phyloP scores from a whole-genome alignment of 2,797 vertebrate species.

The Oreochromis grahami region DNA sequence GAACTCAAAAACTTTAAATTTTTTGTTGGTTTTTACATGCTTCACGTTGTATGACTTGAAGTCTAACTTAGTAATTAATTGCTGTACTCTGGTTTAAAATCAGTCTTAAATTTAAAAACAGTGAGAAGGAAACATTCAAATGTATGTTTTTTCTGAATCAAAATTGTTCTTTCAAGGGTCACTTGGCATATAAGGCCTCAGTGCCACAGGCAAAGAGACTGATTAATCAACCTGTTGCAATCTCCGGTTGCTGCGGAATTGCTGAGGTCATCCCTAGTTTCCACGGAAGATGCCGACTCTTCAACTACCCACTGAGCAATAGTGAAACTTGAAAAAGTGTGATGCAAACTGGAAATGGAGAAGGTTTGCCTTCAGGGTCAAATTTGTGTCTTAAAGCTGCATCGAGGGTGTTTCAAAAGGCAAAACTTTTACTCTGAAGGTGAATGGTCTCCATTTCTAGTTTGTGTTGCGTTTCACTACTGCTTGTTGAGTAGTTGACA shows the following conservation, averaged over 20 bases:
- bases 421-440: not conserved
- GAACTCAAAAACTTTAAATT: not conserved
- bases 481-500: not conserved
- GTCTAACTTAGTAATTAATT: not conserved
- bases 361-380: fast-evolving
- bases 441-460: not conserved
- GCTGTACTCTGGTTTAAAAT: not conserved
- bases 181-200: not conserved
- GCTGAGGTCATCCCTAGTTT: not conserved
- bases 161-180: not conserved
- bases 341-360: not conserved
- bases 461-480: not conserved
- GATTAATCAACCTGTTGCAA: not conserved
- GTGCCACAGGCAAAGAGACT: not conserved
- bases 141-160: not conserved
- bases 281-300: fast-evolving
- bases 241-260: not conserved
- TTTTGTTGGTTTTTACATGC: not conserved
- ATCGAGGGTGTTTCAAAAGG: not conserved
- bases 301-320: not conserved
- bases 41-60: fast-evolving
- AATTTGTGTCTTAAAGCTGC: not conserved
- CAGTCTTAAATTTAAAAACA: not conserved
- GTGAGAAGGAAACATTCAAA: not conserved
- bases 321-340: not conserved